Evolutionary conservation across 2,113 vertebrate species (phyloP).

Genomic region (Sclerurus mexicanus): DNA sequence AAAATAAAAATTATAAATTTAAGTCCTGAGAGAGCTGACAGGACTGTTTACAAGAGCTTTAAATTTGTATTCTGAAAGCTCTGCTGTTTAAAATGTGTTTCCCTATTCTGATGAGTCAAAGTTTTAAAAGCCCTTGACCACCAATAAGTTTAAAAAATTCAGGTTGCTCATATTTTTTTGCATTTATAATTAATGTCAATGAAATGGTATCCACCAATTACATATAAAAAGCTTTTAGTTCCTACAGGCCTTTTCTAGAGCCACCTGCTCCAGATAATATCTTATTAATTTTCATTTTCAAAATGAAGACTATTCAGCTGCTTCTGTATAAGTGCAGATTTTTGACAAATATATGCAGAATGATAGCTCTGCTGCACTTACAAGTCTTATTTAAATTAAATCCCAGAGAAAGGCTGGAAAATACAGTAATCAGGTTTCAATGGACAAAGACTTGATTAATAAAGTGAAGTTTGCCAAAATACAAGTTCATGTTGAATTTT

Average conservation of each 20-base stretch:
- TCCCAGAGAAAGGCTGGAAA: neutral
- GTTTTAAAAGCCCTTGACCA: neutral
- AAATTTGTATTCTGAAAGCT: neutral
- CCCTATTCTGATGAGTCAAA: neutral
- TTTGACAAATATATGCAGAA: neutral
- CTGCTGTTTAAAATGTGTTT: neutral
- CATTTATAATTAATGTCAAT: neutral
- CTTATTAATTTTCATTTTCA: neutral
- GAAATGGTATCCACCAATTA: neutral
- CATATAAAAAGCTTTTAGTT: neutral
- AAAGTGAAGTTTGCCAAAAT: neutral
- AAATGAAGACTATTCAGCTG: neutral
- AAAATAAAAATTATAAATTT: neutral
- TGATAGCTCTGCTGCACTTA: neutral
- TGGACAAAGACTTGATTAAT: neutral
- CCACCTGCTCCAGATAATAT: neutral
- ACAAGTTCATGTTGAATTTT: neutral
- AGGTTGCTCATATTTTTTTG: neutral
- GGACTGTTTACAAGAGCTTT: neutral
- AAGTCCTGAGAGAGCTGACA: neutral
- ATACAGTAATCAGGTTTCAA: neutral
- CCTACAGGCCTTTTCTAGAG: neutral
- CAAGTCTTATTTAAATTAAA: neutral
- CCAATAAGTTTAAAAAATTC: neutral
- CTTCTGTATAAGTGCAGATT: neutral